Evolutionary conservation across 2,113 vertebrate genomes (phyloP).

Genomic region (Gymnorhina tibicen): DNA sequence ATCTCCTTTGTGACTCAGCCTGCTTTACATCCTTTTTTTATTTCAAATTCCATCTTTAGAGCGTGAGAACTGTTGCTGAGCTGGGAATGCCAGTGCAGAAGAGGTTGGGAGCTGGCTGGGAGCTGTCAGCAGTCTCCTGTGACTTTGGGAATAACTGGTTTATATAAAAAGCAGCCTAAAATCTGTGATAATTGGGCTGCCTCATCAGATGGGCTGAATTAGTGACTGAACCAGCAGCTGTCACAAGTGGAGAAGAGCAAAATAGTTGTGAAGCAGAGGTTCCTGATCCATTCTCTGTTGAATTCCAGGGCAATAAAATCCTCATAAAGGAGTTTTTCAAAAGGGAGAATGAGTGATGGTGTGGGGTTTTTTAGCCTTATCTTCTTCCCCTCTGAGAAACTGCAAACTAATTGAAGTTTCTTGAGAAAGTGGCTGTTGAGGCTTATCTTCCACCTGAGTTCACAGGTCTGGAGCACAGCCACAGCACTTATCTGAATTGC

Average conservation of each 20-base stretch:
- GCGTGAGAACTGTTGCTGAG: background rate
- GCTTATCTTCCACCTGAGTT: background rate
- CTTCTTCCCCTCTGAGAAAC: background rate
- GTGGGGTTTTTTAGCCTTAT: background rate
- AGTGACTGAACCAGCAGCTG: background rate
- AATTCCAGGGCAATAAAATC: background rate
- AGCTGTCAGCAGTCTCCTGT: background rate
- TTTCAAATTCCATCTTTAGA: background rate
- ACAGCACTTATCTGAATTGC: background rate
- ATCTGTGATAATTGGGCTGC: background rate
- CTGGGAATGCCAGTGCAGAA: background rate
- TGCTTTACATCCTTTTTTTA: background rate
- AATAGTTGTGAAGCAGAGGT: background rate
- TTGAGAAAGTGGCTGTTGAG: background rate
- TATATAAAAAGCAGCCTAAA: background rate
- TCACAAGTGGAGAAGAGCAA: background rate
- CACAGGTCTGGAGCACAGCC: background rate
- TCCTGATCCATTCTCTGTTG: background rate
- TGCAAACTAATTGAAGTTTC: background rate
- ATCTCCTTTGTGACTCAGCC: slow-evolving; percentile 35
- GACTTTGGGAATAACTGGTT: background rate
- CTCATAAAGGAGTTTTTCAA: background rate
- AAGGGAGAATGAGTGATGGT: background rate
- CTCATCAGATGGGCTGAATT: background rate
- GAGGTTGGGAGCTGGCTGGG: background rate